These are phyloP conservation scores for Acanthopleura granulata DNA, from an alignment of 2,888 invertebrate genomes.

Conservation along the genomic window DNA sequence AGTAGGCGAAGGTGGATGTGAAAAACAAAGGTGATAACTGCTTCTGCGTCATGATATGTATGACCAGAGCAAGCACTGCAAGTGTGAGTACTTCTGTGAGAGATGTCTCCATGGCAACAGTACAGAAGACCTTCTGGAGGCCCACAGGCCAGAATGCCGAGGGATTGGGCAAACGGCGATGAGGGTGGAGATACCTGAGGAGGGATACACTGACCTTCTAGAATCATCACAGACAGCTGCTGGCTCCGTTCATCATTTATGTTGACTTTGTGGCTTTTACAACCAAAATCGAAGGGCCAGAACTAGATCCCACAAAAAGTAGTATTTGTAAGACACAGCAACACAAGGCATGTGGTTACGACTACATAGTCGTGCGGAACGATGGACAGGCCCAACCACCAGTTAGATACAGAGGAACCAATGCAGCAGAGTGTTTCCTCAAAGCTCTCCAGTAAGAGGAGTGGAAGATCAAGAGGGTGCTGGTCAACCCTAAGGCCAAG, in stretches of 20 bases:
- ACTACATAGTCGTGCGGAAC: too few species aligned
- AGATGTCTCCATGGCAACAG: constrained; percentile 21
- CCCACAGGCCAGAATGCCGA: constrained; percentile 23
- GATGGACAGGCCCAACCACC: too few species aligned
- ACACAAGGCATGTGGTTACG: too few species aligned
- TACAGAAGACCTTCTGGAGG: constrained; percentile 19
- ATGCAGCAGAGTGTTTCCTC: constrained; percentile 22
- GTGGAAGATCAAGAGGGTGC: not conserved
- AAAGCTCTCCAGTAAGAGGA: constrained; percentile 2
- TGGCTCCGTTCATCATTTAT: constrained; percentile 27
- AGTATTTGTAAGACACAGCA: constrained; percentile 22
- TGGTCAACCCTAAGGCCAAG: not conserved
- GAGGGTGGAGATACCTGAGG: constrained; percentile 20
- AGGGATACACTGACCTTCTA: constrained; percentile 22
- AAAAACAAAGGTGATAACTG: not conserved
- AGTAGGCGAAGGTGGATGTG: constrained; percentile 8
- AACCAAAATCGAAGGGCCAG: constrained; percentile 22
- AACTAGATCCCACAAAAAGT: constrained; percentile 21
- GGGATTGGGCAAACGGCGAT: constrained; percentile 19
- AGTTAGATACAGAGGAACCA: too few species aligned
- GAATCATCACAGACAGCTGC: constrained; percentile 24
- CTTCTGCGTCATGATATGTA: not conserved
- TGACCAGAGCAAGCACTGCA: constrained; percentile 4
- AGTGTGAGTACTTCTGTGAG: constrained; percentile 25
- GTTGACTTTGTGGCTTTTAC: constrained; percentile 24